These are phyloP conservation scores for Xenus cinereus DNA, from an alignment of 2,113 vertebrate species.

Conservation along the genomic window DNA sequence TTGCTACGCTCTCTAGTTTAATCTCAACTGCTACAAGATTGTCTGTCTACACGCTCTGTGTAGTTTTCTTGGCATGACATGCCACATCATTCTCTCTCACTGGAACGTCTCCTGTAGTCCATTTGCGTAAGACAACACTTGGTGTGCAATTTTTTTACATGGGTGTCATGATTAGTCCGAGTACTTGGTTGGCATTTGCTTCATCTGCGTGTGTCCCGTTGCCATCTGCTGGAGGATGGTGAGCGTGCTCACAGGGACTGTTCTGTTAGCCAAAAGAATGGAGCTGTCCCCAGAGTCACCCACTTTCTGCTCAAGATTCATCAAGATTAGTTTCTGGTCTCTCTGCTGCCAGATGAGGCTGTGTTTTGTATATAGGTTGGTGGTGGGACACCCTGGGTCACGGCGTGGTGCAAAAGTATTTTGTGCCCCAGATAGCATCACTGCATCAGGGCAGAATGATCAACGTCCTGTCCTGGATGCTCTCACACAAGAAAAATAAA, in stretches of 20 bases:
- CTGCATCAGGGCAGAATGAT: not conserved
- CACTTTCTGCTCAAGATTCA: not conserved
- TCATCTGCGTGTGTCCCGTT: not conserved
- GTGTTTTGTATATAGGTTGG: not conserved
- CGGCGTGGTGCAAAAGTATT: not conserved
- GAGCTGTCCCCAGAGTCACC: not conserved
- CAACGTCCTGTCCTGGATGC: not conserved
- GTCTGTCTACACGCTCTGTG: not conserved
- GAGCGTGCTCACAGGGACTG: not conserved
- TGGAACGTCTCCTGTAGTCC: not conserved
- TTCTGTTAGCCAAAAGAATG: not conserved
- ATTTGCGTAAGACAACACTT: not conserved
- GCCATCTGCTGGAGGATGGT: not conserved
- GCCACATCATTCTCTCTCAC: not conserved
- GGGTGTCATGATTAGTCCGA: not conserved
- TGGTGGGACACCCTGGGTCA: not conserved
- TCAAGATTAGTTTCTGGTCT: not conserved
- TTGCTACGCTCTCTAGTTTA: not conserved
- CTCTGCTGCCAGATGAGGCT: not conserved
- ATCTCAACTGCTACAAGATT: not conserved
- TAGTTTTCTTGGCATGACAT: not conserved
- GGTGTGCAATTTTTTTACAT: not conserved
- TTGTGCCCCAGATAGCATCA: not conserved
- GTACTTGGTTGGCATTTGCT: not conserved
- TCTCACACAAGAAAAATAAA: not conserved